Percentiles rank a stretch among this genome's conserved stretches.
Conservation (phyloP, 2,888 invertebrate species). For the Rhodophaea formosa region DNA sequence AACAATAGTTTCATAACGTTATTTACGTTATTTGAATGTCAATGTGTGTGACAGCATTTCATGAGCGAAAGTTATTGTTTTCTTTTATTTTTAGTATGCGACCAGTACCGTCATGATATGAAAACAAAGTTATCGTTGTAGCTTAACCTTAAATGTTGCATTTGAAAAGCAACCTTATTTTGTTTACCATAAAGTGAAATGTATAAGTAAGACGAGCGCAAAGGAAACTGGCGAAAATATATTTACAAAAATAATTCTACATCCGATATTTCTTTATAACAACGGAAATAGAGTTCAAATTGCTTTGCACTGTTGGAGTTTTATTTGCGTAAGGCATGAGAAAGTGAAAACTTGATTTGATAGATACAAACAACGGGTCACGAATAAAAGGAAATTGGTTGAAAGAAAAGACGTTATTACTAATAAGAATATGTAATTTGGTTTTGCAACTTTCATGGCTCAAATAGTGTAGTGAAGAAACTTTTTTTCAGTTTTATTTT, state of each 20-base stretch:
- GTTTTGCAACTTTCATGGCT: no score
- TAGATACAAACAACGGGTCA: conserved; percentile 7
- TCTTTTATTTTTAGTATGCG: conserved; percentile 23
- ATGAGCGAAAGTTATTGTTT: conserved; percentile 24
- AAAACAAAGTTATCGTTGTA: background rate
- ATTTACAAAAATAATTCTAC: background rate
- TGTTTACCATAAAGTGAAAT: background rate
- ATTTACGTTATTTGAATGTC: background rate
- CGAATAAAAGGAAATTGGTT: conserved; percentile 14
- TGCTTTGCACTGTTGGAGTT: background rate
- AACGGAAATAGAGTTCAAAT: background rate
- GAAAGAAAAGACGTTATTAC: background rate
- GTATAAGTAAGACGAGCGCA: background rate
- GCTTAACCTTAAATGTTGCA: background rate
- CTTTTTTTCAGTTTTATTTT: no score
- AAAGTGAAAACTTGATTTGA: conserved; percentile 25
- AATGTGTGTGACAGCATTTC: conserved; percentile 20
- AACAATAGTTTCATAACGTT: background rate
- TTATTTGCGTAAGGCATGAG: conserved; percentile 1
- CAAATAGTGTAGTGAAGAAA: no score
- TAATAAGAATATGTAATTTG: background rate
- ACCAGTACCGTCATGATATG: conserved; percentile 10
- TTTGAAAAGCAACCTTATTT: background rate
- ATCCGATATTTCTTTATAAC: background rate
- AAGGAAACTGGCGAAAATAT: background rate